Base-by-base conservation (phyloP, 2,797 vertebrate species). In the Bradypodion pumilum region DNA sequence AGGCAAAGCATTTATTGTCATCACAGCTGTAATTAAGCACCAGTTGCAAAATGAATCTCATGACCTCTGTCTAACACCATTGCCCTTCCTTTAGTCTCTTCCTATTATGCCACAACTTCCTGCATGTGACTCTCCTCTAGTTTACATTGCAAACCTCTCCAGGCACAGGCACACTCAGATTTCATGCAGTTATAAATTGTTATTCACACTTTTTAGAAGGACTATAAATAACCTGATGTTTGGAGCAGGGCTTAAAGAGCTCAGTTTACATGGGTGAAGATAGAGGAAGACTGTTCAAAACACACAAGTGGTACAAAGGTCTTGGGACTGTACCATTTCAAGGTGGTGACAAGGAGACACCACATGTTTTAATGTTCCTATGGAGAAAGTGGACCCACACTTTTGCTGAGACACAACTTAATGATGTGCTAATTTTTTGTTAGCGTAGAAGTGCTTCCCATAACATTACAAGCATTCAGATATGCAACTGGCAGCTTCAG, bases 51-150 rank as follows among this genome's bases (percentile, higher is more conserved):
- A 75, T n/a, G 13, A 62, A 7, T 70, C 44, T 21, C 81, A 83
- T 83, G 40, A 10, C 27, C 52, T 27, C 40, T 72, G 5, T 2
- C 27, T 27, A 76, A 15, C 44, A 66, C n/a, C 74, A 23, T 81
- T 85, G 56, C 56, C 72, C 27, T 85, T 15, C 49, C 66, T 86
- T 77, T 74, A 81, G 37, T 60, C 40, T 23, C 42, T 35, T 89
- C 82, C 75, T 46, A 87, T 84, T 88, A 85, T 44, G 78, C 23
- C 49, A 29, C 23, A 68, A 35, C 80, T 77, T 85, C 83, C 89
- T 85, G 12, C 27, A 35, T 69, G 56, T 77, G 52, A 56, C 78
- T 82, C 1, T 84, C 32, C 79, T 44, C 60, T 78, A 40, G 83
- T 69, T 60, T 7, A 87, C 73, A 49, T 62, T 66, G 35, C 56